These are phyloP conservation scores for Belonocnema kinseyi DNA, from an alignment of 1,140 invertebrate genomes.

Conservation along the genomic window DNA sequence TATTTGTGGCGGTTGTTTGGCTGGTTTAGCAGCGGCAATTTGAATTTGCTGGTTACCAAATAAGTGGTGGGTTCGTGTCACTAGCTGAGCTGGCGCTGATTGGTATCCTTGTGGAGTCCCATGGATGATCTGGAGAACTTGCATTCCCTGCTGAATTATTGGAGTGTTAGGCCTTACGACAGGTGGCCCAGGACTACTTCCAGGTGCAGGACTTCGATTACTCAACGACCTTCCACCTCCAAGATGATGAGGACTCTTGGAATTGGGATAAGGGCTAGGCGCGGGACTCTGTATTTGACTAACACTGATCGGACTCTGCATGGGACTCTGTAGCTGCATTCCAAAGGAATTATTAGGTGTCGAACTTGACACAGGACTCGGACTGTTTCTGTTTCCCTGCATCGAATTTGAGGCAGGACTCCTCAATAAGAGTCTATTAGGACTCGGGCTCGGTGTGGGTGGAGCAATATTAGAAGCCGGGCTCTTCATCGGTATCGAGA, in stretches of 20 bases:
- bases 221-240: conserved; percentile 62
- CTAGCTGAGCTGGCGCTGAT: conserved; percentile 66
- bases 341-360: conserved; percentile 67
- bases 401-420: conserved; percentile 74
- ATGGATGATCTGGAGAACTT: conserved; percentile 74
- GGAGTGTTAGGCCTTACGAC: conserved; percentile 72
- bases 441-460: conserved; percentile 73
- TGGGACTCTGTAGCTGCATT: conserved; percentile 73
- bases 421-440: conserved; percentile 68
- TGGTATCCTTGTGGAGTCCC: conserved; percentile 71
- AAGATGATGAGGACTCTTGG: conserved; percentile 72
- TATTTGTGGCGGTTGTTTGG: conserved; percentile 73
- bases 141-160: conserved; percentile 73
- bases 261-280: conserved; percentile 72
- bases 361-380: conserved; percentile 68
- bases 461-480: conserved; percentile 73
- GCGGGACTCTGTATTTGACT: conserved; percentile 73
- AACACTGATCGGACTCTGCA: conserved; percentile 74
- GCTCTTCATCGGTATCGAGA: conserved; percentile 73
- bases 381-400: conserved; percentile 71
- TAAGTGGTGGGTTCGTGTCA: conserved; percentile 69
- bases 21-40: conserved; percentile 69
- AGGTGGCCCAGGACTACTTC: conserved; percentile 72
- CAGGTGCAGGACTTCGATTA: conserved; percentile 71
- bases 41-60: conserved; percentile 75